Conservation (phyloP, 2,797 vertebrate species). For the Gephyroberyx darwinii region DNA sequence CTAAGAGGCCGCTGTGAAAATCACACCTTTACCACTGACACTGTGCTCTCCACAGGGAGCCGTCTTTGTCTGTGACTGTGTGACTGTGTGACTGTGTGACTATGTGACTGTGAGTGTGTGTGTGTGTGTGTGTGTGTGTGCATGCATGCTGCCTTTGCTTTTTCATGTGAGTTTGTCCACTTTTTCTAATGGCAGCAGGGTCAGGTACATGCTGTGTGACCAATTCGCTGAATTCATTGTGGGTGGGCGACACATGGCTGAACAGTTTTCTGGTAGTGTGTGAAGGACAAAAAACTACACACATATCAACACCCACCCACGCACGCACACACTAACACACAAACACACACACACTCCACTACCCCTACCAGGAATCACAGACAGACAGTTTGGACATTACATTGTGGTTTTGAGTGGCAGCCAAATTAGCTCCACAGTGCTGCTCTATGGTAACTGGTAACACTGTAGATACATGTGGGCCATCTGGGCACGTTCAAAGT, state of each 20-base stretch:
- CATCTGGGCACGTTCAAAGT: not conserved
- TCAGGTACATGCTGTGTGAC: slow-evolving; percentile 51
- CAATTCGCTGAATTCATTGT: slow-evolving; percentile 48
- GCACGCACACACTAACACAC: too few relatives aligned
- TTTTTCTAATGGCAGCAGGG: slow-evolving; percentile 57
- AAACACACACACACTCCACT: too few relatives aligned
- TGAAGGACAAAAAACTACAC: too few relatives aligned
- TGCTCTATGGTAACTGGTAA: not conserved
- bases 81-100: slow-evolving; percentile 35
- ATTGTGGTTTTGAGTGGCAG: not conserved
- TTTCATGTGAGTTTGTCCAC: slow-evolving; percentile 39
- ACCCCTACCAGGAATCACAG: too few relatives aligned
- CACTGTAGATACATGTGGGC: not conserved
- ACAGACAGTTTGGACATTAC: not conserved
- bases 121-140: slow-evolving; percentile 20
- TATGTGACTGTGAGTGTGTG: not conserved
- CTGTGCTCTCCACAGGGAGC: slow-evolving; percentile 60
- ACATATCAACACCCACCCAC: too few relatives aligned
- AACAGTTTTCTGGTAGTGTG: not conserved
- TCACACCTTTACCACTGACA: slow-evolving; percentile 71
- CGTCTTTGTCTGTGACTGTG: slow-evolving; percentile 37
- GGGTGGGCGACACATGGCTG: slow-evolving; percentile 40
- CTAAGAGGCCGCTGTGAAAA: slow-evolving; percentile 70
- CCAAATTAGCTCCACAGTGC: not conserved
- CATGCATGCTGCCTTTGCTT: slow-evolving; percentile 33